phyloP scores from a whole-genome alignment of 92 coral and sea anemone genomes.

The Bergia puertoricense region DNA sequence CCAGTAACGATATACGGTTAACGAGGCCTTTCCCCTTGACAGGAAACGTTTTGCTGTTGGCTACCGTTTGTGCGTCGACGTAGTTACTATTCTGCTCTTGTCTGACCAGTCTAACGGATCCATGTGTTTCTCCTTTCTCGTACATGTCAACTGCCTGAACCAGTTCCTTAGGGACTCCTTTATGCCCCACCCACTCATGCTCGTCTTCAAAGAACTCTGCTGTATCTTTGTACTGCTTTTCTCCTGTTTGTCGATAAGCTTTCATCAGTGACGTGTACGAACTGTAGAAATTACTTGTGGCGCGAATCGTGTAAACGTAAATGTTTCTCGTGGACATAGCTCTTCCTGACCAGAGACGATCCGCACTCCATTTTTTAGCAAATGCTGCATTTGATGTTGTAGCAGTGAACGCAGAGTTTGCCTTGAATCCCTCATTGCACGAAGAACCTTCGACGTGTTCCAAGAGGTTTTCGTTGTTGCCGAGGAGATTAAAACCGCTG shows the following conservation, averaged over 20 bases:
- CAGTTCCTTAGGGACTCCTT: neutral
- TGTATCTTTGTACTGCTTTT: neutral
- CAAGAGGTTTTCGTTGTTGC: neutral
- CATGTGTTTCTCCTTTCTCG: neutral
- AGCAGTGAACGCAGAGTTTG: constrained; percentile 10
- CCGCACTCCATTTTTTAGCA: neutral
- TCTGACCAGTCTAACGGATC: neutral
- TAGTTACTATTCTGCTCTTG: neutral
- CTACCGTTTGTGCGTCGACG: neutral
- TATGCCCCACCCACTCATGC: neutral
- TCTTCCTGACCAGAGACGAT: constrained; percentile 8
- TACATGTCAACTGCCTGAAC: neutral
- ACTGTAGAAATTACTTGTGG: neutral
- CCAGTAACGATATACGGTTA: neutral
- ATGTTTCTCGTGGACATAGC: neutral
- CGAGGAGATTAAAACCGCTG: neutral
- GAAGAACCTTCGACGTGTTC: constrained; percentile 7
- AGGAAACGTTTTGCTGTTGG: neutral
- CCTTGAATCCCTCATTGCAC: neutral
- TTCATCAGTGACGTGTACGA: neutral
- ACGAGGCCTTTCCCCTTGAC: neutral
- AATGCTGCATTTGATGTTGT: neutral
- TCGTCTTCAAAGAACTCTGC: constrained; percentile 1
- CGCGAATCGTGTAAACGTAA: neutral
- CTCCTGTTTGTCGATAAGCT: neutral